Evolutionary conservation across 1,140 invertebrate genomes (phyloP).

Genomic region (Aphelinus atriplicis): DNA sequence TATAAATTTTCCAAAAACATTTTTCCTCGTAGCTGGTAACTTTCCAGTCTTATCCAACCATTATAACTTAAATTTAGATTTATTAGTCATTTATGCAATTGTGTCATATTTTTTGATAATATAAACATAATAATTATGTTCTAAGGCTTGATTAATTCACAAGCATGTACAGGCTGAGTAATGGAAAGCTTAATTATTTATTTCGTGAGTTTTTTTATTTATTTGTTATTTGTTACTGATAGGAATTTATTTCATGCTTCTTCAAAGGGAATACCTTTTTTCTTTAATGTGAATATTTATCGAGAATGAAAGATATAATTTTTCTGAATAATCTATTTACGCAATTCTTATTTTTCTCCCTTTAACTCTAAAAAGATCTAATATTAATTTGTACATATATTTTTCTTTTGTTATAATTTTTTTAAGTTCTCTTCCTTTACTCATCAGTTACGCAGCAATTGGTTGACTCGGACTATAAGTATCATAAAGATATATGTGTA

Average conservation of each 20-base stretch:
- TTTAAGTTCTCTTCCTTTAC: no score
- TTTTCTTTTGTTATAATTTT: no score
- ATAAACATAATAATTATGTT: neutral
- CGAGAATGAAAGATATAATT: neutral
- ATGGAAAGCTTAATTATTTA: no score
- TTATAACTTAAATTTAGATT: neutral
- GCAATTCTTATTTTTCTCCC: no score
- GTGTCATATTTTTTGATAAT: neutral
- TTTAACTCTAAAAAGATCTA: no score
- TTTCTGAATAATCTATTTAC: neutral
- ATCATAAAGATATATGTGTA: neutral
- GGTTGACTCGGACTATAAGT: neutral
- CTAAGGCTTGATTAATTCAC: no score
- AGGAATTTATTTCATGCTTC: neutral
- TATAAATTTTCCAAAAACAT: no score
- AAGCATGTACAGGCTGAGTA: no score
- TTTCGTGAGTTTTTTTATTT: neutral
- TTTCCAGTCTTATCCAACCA: no score
- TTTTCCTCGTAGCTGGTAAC: no score
- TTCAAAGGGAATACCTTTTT: neutral
- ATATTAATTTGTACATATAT: no score
- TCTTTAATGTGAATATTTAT: neutral
- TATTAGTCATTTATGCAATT: neutral
- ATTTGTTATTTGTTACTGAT: neutral
- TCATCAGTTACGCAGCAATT: no score